Conservation (phyloP, 2,113 vertebrate genomes). For the Sceloporus undulatus region DNA sequence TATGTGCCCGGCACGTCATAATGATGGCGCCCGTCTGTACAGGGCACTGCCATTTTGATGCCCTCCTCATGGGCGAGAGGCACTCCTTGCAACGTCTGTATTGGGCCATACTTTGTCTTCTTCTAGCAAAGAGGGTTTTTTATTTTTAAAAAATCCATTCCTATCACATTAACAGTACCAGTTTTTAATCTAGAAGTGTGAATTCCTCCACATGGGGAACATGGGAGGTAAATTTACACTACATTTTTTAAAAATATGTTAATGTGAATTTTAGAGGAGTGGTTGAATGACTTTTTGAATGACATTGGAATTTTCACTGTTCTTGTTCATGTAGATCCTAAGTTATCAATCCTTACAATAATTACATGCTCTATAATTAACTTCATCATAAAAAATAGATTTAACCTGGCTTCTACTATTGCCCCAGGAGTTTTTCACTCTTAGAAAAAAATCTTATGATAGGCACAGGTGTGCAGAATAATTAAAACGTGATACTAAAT, state of each 20-base stretch:
- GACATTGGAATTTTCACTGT: background rate
- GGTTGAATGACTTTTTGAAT: conserved; percentile 32
- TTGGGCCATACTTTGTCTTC: background rate
- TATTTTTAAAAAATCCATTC: background rate
- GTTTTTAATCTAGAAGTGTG: background rate
- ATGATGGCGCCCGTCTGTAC: too few species aligned
- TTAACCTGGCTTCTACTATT: conserved; percentile 17
- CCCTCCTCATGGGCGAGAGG: too few species aligned
- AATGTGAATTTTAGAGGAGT: conserved; percentile 1
- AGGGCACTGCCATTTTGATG: too few species aligned
- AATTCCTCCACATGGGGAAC: background rate
- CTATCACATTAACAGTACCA: background rate
- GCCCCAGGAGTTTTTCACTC: conserved; percentile 32
- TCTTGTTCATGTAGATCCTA: conserved; percentile 4
- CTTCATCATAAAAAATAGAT: conserved; percentile 33
- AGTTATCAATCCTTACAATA: conserved; percentile 34
- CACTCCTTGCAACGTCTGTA: too few species aligned
- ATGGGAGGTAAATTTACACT: background rate
- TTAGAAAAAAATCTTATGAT: conserved; percentile 37
- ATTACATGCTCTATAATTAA: background rate
- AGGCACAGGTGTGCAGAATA: conserved; percentile 11
- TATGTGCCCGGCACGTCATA: too few species aligned
- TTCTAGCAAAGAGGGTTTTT: background rate
- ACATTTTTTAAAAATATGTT: background rate
- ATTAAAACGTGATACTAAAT: conserved; percentile 50